Evolutionary conservation across 2,797 vertebrate species (phyloP).

Genomic region (Euphonia xanthogaster): DNA sequence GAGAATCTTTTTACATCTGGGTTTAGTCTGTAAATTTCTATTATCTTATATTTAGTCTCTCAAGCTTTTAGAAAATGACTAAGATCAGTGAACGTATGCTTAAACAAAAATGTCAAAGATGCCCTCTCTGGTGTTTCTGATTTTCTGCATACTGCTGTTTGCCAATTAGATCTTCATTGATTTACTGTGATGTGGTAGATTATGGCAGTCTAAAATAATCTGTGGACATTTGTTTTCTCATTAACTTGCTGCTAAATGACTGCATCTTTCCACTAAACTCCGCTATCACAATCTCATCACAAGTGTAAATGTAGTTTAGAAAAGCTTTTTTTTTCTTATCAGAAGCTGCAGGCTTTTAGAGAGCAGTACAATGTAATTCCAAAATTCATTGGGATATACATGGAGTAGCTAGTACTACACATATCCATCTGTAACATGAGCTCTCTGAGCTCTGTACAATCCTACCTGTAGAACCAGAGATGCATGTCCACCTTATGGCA

Average conservation of each 20-base stretch:
- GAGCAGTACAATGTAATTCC: neutral
- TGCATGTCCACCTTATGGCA: neutral
- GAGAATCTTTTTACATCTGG: neutral
- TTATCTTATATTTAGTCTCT: neutral
- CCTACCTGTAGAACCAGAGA: neutral
- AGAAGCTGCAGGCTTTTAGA: slow-evolving; percentile 8
- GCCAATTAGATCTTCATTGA: slow-evolving; percentile 14
- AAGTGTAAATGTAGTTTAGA: slow-evolving; percentile 19
- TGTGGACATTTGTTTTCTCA: slow-evolving; percentile 3
- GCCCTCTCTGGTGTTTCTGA: neutral
- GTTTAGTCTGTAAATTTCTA: neutral
- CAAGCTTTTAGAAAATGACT: neutral
- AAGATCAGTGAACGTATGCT: neutral
- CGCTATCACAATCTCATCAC: neutral
- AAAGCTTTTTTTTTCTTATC: slow-evolving; percentile 29
- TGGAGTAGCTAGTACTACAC: neutral
- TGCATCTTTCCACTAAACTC: neutral
- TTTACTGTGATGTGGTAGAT: slow-evolving; percentile 10
- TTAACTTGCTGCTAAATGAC: slow-evolving; percentile 30
- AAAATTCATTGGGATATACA: neutral
- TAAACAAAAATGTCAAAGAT: neutral
- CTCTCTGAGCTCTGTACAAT: neutral
- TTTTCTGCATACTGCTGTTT: neutral
- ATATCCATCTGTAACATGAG: neutral
- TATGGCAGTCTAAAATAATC: slow-evolving; percentile 29